phyloP scores from a whole-genome alignment of 2,113 vertebrate genomes.

The Calyptomena viridis region DNA sequence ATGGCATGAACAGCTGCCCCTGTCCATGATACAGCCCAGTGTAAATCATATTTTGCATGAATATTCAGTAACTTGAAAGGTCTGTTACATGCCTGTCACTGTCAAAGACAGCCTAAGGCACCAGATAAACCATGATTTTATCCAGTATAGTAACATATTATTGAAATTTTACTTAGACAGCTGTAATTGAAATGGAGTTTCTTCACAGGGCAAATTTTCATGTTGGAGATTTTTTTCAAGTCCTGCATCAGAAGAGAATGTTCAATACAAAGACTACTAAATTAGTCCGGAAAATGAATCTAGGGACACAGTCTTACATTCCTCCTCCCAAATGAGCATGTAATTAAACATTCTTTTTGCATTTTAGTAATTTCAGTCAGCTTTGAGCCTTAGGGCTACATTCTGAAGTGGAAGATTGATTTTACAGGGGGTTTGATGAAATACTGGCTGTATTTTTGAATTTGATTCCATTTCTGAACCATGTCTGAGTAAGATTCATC shows the following conservation, averaged over 20 bases:
- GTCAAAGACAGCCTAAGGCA: not conserved
- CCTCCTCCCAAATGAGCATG: conserved; percentile 19
- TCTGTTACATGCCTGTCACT: not conserved
- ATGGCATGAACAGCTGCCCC: not conserved
- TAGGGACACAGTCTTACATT: not conserved
- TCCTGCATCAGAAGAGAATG: conserved; percentile 11
- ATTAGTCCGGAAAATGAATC: conserved; percentile 27
- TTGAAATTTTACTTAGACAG: not conserved
- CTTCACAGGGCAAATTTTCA: not conserved
- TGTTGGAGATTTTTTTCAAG: not conserved
- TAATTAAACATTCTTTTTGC: conserved; percentile 59
- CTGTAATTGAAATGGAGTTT: not conserved
- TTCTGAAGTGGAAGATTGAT: conserved; percentile 35
- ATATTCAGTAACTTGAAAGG: not conserved
- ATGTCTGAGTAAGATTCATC: not conserved
- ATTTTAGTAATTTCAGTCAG: conserved; percentile 4
- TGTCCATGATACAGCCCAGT: not conserved
- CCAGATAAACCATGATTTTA: not conserved
- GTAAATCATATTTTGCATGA: not conserved
- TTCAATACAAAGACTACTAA: not conserved
- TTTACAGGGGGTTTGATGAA: conserved; percentile 14
- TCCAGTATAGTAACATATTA: not conserved
- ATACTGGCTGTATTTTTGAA: not conserved
- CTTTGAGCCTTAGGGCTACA: conserved; percentile 12
- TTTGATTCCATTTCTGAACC: not conserved